phyloP scores from a whole-genome alignment of 1,140 invertebrate species.

The Magallana ariakensis region DNA sequence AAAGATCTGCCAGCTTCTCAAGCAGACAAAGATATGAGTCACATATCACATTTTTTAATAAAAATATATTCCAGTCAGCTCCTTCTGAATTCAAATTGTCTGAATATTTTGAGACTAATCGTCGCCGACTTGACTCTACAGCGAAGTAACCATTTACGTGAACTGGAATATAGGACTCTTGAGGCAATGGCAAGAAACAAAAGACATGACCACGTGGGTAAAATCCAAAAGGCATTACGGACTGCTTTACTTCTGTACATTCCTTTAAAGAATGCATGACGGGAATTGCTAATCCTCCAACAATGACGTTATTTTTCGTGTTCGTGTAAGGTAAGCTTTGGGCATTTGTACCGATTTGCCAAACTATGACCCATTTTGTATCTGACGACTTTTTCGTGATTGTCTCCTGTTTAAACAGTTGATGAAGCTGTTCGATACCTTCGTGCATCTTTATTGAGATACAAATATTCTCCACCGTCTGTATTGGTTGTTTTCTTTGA shows the following conservation, averaged over 20 bases:
- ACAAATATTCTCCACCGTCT: neutral
- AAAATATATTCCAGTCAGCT: constrained; percentile 49
- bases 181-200: constrained; percentile 53
- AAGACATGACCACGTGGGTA: constrained; percentile 45
- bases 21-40: constrained; percentile 43
- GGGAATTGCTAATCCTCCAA: neutral
- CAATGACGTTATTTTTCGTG: too few species aligned
- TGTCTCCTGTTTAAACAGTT: neutral
- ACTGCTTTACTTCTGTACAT: neutral
- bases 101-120: constrained; percentile 34
- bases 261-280: neutral
- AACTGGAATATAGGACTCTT: constrained; percentile 43
- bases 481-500: neutral
- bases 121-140: constrained; percentile 43
- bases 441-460: neutral
- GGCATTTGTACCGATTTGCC: neutral
- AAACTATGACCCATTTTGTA: neutral
- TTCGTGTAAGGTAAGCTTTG: neutral
- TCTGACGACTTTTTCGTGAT: neutral
- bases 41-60: constrained; percentile 48
- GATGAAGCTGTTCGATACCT: neutral
- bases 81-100: constrained; percentile 42
- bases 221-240: constrained; percentile 38
- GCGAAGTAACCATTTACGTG: constrained; percentile 55
- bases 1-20: neutral